These are phyloP conservation scores for Pipistrellus nathusii DNA, from an alignment of 2,797 vertebrate species.

Conservation along the genomic window DNA sequence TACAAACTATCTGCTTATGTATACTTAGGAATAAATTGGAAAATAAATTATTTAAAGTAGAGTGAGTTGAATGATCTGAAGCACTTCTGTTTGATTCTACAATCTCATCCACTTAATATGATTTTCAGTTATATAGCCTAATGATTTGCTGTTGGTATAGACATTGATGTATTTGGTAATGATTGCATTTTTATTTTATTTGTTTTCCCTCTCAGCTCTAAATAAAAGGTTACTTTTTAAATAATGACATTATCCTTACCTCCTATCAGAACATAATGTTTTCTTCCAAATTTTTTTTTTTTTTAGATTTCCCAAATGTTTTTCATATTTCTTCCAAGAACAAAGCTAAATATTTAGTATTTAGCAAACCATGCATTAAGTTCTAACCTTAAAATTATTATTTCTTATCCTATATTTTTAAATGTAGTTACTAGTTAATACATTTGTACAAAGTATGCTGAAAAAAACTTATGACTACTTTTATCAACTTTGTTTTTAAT, in stretches of 20 bases:
- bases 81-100: not conserved
- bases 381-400: conserved; percentile 3
- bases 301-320: not conserved
- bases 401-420: not conserved
- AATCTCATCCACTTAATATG: not conserved
- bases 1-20: not conserved
- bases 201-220: not conserved
- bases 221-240: conserved; percentile 8
- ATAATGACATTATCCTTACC: not conserved
- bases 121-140: not conserved
- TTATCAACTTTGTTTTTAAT: conserved; percentile 15
- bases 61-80: not conserved
- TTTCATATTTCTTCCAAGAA: not conserved
- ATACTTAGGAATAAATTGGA: not conserved
- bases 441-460: not conserved
- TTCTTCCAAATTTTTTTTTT: conserved; percentile 18
- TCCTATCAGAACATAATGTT: not conserved
- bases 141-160: not conserved
- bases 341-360: conserved; percentile 27
- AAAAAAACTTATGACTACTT: not conserved
- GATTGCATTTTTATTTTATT: not conserved
- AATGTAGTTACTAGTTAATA: not conserved
- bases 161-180: not conserved
- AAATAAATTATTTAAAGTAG: conserved; percentile 3
- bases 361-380: conserved; percentile 1